Percentiles rank a stretch among this genome's conserved stretches.
phyloP scores from a whole-genome alignment of 2,888 invertebrate genomes.

The Drosophila falleni region DNA sequence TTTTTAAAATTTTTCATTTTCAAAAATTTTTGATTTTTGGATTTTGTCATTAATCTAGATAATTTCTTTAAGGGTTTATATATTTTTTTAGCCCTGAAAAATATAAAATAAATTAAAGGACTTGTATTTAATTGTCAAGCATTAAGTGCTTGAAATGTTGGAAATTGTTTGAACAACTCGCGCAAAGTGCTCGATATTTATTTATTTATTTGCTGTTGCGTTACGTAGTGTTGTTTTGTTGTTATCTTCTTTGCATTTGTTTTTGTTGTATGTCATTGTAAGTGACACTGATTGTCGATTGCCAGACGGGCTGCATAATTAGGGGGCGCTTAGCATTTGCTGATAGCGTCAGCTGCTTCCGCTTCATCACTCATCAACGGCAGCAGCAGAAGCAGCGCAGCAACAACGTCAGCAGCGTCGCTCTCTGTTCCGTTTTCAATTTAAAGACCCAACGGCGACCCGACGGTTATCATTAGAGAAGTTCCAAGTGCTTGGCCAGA shows the following conservation, averaged over 20 bases:
- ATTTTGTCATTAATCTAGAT: too few species aligned
- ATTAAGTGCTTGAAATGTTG: background rate
- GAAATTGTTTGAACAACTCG: slow-evolving; percentile 34
- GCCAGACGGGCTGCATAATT: slow-evolving; percentile 69
- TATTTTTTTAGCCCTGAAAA: too few species aligned
- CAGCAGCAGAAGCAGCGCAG: slow-evolving; percentile 1
- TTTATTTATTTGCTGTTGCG: slow-evolving; percentile 40
- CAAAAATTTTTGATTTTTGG: too few species aligned
- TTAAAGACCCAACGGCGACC: slow-evolving; percentile 29
- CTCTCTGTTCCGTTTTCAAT: slow-evolving; percentile 47
- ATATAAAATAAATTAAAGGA: background rate
- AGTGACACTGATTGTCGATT: slow-evolving; percentile 69
- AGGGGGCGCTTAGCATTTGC: slow-evolving; percentile 61
- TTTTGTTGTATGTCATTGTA: slow-evolving; percentile 57
- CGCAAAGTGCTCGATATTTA: slow-evolving; percentile 41
- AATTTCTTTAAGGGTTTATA: too few species aligned
- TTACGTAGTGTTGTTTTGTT: slow-evolving; percentile 22
- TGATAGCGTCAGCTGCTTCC: slow-evolving; percentile 64
- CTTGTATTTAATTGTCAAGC: background rate
- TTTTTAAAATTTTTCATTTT: too few species aligned
- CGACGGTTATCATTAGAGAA: background rate
- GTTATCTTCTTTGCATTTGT: slow-evolving; percentile 32
- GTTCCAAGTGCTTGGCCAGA: slow-evolving; percentile 18
- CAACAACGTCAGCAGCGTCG: slow-evolving; percentile 4
- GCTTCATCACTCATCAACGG: slow-evolving; percentile 52